These are phyloP conservation scores for Lucilia cuprina DNA, from an alignment of 1,140 invertebrate species.

Conservation along the genomic window DNA sequence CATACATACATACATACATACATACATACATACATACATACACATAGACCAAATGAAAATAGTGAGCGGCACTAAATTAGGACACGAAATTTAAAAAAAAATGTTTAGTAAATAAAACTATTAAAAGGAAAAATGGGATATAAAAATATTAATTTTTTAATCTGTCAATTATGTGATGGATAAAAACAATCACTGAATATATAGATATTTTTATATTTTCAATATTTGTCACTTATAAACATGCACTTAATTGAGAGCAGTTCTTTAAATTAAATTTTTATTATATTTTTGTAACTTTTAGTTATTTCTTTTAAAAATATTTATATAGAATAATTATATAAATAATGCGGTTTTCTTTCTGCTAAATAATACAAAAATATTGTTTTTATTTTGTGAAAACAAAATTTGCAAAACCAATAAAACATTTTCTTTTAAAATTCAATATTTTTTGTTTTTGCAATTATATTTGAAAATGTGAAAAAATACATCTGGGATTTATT, in stretches of 20 bases:
- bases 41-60: neutral
- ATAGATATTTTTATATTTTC: too few species aligned
- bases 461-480: neutral
- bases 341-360: neutral
- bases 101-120: too few species aligned
- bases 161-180: too few species aligned
- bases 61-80: neutral
- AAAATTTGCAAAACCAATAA: neutral
- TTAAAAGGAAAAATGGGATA: too few species aligned
- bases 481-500: constrained; percentile 2
- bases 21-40: neutral
- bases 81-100: neutral
- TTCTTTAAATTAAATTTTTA: neutral
- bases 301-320: too few species aligned
- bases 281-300: too few species aligned
- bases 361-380: neutral
- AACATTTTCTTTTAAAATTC: neutral
- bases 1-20: too few species aligned
- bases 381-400: neutral
- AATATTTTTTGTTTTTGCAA: constrained; percentile 26
- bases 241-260: too few species aligned
- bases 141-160: too few species aligned
- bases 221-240: too few species aligned
- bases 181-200: too few species aligned
- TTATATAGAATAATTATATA: neutral